These are phyloP conservation scores for Megaustenia siamemsis DNA, from an alignment of 2,888 invertebrate genomes.

Conservation along the genomic window DNA sequence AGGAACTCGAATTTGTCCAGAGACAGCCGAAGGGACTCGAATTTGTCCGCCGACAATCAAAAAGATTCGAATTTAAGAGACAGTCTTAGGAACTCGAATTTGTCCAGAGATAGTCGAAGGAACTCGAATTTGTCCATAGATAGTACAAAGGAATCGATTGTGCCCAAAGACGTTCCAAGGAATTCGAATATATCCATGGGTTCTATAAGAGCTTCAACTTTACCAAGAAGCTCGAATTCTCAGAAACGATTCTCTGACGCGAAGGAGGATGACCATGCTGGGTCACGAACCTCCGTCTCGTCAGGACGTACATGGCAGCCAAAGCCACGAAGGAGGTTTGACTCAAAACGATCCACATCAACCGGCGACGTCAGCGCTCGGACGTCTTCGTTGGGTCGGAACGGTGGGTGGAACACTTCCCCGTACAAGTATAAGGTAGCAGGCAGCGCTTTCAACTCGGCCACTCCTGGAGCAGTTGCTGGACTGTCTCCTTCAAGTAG, in stretches of 20 bases:
- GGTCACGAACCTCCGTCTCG: neutral
- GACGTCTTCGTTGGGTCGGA: neutral
- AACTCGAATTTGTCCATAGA: too few relatives aligned
- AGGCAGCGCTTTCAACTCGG: slow-evolving; percentile 52
- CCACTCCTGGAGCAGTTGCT: slow-evolving; percentile 24
- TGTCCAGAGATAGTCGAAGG: slow-evolving; percentile 37
- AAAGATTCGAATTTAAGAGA: too few relatives aligned
- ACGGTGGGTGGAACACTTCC: neutral
- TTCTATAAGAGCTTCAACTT: too few relatives aligned
- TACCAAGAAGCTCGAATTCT: too few relatives aligned
- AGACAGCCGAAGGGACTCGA: too few relatives aligned
- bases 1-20: slow-evolving; percentile 16
- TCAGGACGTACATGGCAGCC: slow-evolving; percentile 38
- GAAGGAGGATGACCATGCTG: neutral
- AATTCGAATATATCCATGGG: slow-evolving; percentile 19
- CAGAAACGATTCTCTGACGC: too few relatives aligned
- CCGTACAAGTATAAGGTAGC: slow-evolving; percentile 40
- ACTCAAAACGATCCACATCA: neutral
- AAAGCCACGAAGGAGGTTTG: slow-evolving; percentile 13
- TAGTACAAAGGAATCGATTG: too few relatives aligned
- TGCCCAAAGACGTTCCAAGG: neutral
- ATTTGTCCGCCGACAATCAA: too few relatives aligned
- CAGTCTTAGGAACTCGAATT: neutral
- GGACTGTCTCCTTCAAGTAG: slow-evolving; percentile 47
- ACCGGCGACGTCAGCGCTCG: neutral